phyloP scores from a whole-genome alignment of 35 echinoderm and acorn worm species.

The Heliocidaris erythrogramma region DNA sequence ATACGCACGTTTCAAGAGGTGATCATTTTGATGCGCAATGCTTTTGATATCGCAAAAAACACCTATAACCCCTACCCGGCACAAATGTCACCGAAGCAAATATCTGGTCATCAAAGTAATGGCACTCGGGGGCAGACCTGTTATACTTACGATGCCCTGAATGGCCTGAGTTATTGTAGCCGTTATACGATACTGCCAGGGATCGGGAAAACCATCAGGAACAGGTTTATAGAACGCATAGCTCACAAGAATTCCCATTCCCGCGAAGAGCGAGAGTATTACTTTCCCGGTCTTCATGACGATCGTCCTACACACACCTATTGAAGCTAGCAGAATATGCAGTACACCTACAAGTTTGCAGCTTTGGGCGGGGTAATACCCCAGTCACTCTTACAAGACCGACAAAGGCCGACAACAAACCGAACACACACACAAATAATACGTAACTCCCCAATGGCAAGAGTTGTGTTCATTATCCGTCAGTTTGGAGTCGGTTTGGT shows the following conservation, averaged over 20 bases:
- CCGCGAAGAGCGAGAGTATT: not conserved
- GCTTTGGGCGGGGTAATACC: not conserved
- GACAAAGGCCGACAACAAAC: not conserved
- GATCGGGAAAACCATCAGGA: not conserved
- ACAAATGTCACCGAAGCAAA: too few species aligned
- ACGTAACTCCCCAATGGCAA: not conserved
- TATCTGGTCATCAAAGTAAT: too few species aligned
- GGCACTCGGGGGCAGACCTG: too few species aligned
- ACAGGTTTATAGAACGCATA: not conserved
- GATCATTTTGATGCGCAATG: too few species aligned
- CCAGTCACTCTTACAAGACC: too few species aligned
- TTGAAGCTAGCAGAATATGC: not conserved
- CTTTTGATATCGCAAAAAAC: too few species aligned
- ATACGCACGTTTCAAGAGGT: too few species aligned
- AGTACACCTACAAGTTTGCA: not conserved
- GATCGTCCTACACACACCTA: not conserved
- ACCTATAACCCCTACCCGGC: too few species aligned
- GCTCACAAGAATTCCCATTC: not conserved
- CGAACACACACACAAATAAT: not conserved
- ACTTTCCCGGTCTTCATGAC: not conserved
- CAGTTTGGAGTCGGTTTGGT: too few species aligned
- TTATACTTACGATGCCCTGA: not conserved
- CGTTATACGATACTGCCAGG: not conserved
- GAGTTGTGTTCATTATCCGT: not conserved
- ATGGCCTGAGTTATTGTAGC: not conserved